Evolutionary conservation across 2,113 vertebrate genomes (phyloP).

Genomic region (Colistium nudipinnis): DNA sequence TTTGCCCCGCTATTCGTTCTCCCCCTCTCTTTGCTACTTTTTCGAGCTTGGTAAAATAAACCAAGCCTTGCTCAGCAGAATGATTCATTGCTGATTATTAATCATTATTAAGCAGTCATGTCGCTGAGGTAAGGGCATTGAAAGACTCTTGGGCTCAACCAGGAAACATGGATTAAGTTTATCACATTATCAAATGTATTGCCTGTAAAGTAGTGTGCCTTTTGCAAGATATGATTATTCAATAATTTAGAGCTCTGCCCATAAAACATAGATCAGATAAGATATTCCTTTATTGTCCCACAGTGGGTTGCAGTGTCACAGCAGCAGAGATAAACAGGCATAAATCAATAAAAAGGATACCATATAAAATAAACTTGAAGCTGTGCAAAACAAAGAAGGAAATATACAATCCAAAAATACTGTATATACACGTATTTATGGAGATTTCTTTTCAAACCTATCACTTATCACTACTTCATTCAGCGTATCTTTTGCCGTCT

Average conservation of each 20-base stretch:
- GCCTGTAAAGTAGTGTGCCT: slow-evolving; percentile 6
- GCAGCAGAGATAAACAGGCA: too few species aligned
- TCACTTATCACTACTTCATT: too few species aligned
- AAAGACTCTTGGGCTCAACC: not conserved
- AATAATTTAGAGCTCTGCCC: not conserved
- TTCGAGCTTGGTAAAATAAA: slow-evolving; percentile 16
- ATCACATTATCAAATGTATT: slow-evolving; percentile 12
- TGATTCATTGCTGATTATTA: slow-evolving; percentile 18
- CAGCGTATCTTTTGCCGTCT: not conserved
- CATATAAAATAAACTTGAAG: too few species aligned
- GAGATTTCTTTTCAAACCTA: not conserved
- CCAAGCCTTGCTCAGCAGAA: not conserved
- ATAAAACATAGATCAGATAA: too few species aligned
- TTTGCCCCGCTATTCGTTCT: not conserved
- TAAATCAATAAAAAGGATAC: too few species aligned
- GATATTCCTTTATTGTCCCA: too few species aligned
- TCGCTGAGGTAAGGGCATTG: not conserved
- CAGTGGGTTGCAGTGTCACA: too few species aligned
- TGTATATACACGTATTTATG: too few species aligned
- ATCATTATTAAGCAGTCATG: slow-evolving; percentile 3
- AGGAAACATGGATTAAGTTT: not conserved
- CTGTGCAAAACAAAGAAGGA: too few species aligned
- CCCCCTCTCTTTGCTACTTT: not conserved
- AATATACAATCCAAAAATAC: too few species aligned
- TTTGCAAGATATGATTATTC: not conserved